phyloP scores from a whole-genome alignment of 2,797 vertebrate genomes.

The Bradypus variegatus region DNA sequence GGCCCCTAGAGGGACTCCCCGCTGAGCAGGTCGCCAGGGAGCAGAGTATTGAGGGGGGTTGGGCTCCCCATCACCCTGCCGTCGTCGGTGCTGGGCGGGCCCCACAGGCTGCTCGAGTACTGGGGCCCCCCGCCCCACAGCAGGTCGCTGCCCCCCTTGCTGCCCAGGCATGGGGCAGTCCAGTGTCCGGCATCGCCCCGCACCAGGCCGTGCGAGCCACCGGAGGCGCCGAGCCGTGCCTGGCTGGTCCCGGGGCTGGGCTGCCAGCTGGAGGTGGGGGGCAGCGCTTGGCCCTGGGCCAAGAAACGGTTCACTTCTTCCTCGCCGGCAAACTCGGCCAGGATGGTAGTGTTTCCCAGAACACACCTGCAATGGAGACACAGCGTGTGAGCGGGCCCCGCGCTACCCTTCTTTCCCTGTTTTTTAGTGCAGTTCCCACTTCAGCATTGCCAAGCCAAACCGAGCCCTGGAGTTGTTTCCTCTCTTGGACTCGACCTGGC shows the following conservation, averaged over 20 bases:
- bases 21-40: constrained; percentile 94
- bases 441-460: too few species aligned
- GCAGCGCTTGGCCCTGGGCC: constrained; percentile 92
- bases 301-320: constrained; percentile 97
- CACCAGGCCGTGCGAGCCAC: constrained; percentile 80
- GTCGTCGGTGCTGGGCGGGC: constrained; percentile 87
- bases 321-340: constrained; percentile 95
- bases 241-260: constrained; percentile 87
- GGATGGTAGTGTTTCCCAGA: constrained; percentile 97
- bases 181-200: constrained; percentile 84
- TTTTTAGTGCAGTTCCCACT: too few species aligned
- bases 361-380: constrained; percentile 82
- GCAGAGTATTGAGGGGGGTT: constrained; percentile 90
- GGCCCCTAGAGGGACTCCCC: constrained; percentile 91
- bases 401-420: too few species aligned
- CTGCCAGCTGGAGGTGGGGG: constrained; percentile 94
- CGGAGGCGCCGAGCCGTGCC: constrained; percentile 82
- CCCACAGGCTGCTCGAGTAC: constrained; percentile 95
- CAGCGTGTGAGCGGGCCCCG: not conserved
- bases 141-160: constrained; percentile 86
- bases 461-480: too few species aligned
- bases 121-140: constrained; percentile 93
- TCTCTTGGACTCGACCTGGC: too few species aligned
- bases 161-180: constrained; percentile 81
- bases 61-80: constrained; percentile 90